Conservation (phyloP, 2,888 invertebrate species). For the Eudemis profundana region DNA sequence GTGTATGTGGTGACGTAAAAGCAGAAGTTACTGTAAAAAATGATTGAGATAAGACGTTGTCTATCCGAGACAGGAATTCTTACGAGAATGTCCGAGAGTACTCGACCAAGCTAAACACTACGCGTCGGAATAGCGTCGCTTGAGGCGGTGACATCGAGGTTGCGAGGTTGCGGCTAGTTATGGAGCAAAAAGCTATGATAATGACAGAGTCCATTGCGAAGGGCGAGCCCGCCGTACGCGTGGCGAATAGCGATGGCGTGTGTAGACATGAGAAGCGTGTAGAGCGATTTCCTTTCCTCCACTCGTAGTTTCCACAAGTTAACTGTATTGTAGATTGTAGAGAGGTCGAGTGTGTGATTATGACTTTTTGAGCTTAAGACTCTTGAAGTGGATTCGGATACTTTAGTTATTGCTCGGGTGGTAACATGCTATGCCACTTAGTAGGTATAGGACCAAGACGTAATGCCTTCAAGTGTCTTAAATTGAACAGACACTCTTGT, state of each 20-base stretch:
- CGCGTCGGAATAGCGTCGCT: constrained; percentile 46
- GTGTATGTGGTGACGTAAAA: not conserved
- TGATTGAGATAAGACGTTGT: not conserved
- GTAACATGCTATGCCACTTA: too few relatives aligned
- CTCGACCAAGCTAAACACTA: constrained; percentile 29
- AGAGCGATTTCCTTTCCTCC: constrained; percentile 52
- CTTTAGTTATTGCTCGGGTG: too few relatives aligned
- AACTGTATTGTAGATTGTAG: not conserved
- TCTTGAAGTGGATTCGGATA: too few relatives aligned
- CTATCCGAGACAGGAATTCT: not conserved
- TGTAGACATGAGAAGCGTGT: constrained; percentile 53
- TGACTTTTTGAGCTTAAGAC: too few relatives aligned
- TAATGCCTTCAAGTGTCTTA: too few relatives aligned
- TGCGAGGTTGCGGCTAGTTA: constrained; percentile 70
- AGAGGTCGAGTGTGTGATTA: too few relatives aligned
- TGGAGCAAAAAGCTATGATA: constrained; percentile 83
- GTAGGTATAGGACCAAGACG: too few relatives aligned
- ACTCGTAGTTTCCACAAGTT: not conserved
- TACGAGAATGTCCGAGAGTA: constrained; percentile 17
- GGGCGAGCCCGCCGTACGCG: constrained; percentile 75
- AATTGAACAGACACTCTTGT: too few relatives aligned
- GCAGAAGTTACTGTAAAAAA: not conserved
- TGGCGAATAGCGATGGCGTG: constrained; percentile 70
- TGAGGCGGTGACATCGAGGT: constrained; percentile 60
- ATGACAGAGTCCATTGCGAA: constrained; percentile 79